A percentile compares a stretch with the other conserved stretches of the same genome.
Conservation (phyloP, 2,888 invertebrate genomes). For the Apeira syringaria region DNA sequence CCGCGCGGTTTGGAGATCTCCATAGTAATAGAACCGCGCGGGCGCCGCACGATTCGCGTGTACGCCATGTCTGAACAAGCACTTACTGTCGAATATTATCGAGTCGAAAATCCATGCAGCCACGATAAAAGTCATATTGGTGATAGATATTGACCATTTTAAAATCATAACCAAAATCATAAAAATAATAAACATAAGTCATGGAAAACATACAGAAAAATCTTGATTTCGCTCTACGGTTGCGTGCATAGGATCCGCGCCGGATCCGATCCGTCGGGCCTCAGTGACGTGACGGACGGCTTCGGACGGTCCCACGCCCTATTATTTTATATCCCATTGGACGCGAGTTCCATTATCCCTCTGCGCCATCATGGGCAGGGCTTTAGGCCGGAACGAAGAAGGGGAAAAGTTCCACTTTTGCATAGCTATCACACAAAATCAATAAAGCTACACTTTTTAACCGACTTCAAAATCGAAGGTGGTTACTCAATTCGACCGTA, state of each 20-base stretch:
- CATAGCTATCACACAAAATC: neutral
- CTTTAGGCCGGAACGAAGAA: slow-evolving; percentile 3
- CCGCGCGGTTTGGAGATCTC: too few relatives aligned
- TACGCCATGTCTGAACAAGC: too few relatives aligned
- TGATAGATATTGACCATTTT: too few relatives aligned
- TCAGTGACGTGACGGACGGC: slow-evolving; percentile 43
- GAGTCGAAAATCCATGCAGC: too few relatives aligned
- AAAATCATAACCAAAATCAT: too few relatives aligned
- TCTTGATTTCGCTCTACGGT: slow-evolving; percentile 13
- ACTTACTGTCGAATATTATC: too few relatives aligned
- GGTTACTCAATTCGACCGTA: too few relatives aligned
- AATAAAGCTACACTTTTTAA: too few relatives aligned
- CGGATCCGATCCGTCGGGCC: slow-evolving; percentile 42
- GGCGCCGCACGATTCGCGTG: too few relatives aligned
- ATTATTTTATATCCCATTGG: slow-evolving; percentile 74
- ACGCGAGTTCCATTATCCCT: slow-evolving; percentile 65
- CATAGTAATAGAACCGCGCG: too few relatives aligned
- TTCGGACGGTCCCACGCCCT: slow-evolving; percentile 50
- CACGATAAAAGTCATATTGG: too few relatives aligned
- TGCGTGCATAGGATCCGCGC: slow-evolving; percentile 17
- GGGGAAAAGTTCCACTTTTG: slow-evolving; percentile 1
- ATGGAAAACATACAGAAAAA: slow-evolving; percentile 17
- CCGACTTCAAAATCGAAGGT: too few relatives aligned
- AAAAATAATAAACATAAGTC: slow-evolving; percentile 11
- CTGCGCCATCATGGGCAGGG: slow-evolving; percentile 29